Base-by-base conservation (phyloP, 2,888 invertebrate genomes). In the Papilio protenor region DNA sequence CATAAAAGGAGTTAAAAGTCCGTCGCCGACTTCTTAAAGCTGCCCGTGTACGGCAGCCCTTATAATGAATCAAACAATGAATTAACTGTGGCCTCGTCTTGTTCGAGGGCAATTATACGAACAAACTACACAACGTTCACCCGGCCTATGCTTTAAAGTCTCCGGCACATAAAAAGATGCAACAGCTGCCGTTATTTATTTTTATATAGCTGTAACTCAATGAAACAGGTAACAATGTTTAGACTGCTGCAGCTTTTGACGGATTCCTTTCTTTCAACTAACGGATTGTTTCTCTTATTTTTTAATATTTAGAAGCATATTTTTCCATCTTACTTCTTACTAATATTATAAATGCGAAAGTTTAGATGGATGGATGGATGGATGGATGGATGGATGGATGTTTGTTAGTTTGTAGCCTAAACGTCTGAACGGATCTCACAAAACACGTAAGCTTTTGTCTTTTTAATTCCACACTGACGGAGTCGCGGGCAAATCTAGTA, bases 141-240 rank as follows among this genome's bases (percentile, higher is more conserved):
- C 33, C n/a, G 52, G 49, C 74, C 55, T 55, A 40, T 55, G 27
- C 27, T 75, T 64, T 64, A 33, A 75, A 64, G 4, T 74, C 33
- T 14, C 74, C n/a, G 49, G 64, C 49, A 33, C 74, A 75, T 75
- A 66, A 64, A 73, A 52, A 75, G 33, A 64, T 75, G 52, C 49
- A 64, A 66, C 74, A 64, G 74, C 49, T 49, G 64, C 16, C 49
- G 14, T 75, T 64, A 75, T 75, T 64, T 55, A 40, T 40, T 69
- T 66, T 75, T 66, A 75, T 74, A 59, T 21, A 74, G 74, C 74
- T 52, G 52, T 49, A 66, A 52, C 64, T 33, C 52, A 64, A 49
- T 75, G 33, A 49, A 75, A 75, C 64, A 66, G 74, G 74, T 75
- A 66, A 45, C 45, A 61, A 27, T 64, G 74, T 40, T 40, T 75